Evolutionary conservation across 2,797 vertebrate genomes (phyloP), one percentile per base, ranked within the genome.

Genomic region (Crocidura indochinensis): DNA sequence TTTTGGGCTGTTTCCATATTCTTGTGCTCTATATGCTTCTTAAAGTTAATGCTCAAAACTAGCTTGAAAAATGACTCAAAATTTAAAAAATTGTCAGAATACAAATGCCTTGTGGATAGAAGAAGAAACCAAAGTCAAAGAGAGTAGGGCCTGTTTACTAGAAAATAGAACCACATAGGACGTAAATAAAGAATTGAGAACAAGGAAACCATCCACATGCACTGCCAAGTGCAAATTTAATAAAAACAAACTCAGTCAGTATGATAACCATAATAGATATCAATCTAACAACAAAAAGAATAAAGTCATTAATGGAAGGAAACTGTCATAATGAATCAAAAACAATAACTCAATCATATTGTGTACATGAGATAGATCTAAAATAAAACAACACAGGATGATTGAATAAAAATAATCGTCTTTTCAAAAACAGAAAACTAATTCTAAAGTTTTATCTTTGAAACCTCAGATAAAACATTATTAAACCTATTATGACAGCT

Each of bases 311-410:
- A 82, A 17, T n/a, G 38, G n/a, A 12, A 2, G 19, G 26, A 60
- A 5, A 31, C 19, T 24, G 51, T n/a, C 44, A 56, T 14, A 60
- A 1, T 31, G 38, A 88, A 69, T 64, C 12, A 73, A 90, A 90
- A 94, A 62, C 38, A 14, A 78, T 65, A 84, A 26, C 53, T 49
- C 0, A 8, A 79, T 1, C 64, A 3, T 11, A 56, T 56, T 56
- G 11, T 11, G 19, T 56, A 56, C 38, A 56, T 19, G 19, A 14
- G 10, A 29, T 15, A 62, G 11, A 3, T 64, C 67, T 1, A 82
- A 89, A 90, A 12, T 12, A 82, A 88, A 93, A 89, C 38, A 38
- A 38, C 38, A 38, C 38, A 38, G 22, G 53, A 82, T 38, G 72
- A 67, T 51, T 76, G 76, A 46, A 27, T 10, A 6, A 67, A 79